Base-by-base conservation (phyloP, 2,113 vertebrate genomes). In the Rafetus swinhoei region DNA sequence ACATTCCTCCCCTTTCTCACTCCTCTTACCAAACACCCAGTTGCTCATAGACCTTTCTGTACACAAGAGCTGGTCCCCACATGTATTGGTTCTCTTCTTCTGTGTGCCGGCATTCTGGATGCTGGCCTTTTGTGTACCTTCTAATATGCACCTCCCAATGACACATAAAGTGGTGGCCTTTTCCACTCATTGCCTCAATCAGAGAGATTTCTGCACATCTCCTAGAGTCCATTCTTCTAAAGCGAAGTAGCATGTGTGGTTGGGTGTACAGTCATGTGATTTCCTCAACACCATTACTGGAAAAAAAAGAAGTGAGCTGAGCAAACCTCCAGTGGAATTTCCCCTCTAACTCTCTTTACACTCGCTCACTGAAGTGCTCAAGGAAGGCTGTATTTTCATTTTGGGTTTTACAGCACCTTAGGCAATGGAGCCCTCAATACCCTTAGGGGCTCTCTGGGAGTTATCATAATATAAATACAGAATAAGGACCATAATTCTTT, bases 291-390 rank as follows among this genome's bases (percentile, higher is more conserved):
- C 6, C 53, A 1, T 65, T 84, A 0, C 59, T 81, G 79, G 45
- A 45, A 45, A 91, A 84, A 89, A 84, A 88, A 3, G 8, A 50
- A 94, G 53, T 53, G 0, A 35, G 32, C 18, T 3, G 1, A 84
- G 21, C 65, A 27, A 81, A 81, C 27, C 62, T 90, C 27, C 52
- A 77, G 77, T 79, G 82, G 1, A 85, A 55, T 39, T 84, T 84
- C 86, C 25, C 35, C 13, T 69, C 69, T 72, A 69, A 16, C 3
- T 81, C 69, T 87, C 57, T 45, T 92, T 79, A 80, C 77, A 89
- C 45, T 59, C 27, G 18, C 15, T 90, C 27, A 25, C 29, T 82
- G 89, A 90, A 80, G 55, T 16, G 77, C 35, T 92, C 14, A 86
- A 86, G 29, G 13, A 22, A 79, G 50, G 52, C 21, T 25, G 35